A percentile compares a stretch with the other conserved stretches of the same genome.
Conservation (phyloP, 2,113 vertebrate genomes). For the Fukomys damarensis region DNA sequence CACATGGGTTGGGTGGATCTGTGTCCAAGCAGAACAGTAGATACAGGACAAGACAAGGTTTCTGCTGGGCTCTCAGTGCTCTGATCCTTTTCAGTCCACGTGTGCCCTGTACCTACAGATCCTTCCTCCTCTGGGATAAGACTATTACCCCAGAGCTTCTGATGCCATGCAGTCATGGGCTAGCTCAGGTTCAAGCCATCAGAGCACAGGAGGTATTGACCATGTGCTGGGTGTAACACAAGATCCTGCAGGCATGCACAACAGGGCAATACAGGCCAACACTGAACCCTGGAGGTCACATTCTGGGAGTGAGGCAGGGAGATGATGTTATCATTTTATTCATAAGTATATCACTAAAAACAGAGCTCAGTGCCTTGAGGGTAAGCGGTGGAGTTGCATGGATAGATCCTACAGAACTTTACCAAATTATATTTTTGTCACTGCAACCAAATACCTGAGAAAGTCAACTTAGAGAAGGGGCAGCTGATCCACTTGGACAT, state of each 20-base stretch:
- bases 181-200: neutral
- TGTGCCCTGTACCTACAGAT: neutral
- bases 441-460: neutral
- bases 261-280: neutral
- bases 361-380: neutral
- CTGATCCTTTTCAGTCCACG: neutral
- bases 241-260: neutral
- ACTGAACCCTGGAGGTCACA: neutral
- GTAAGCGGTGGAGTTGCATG: neutral
- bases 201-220: too few species aligned
- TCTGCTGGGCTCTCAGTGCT: neutral
- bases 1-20: neutral
- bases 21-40: neutral
- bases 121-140: neutral
- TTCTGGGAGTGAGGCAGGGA: neutral
- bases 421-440: neutral
- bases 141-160: neutral
- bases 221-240: rapidly evolving
- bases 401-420: neutral
- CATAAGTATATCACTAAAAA: neutral
- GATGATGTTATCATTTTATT: too few species aligned
- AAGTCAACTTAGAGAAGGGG: neutral
- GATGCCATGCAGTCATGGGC: neutral
- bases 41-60: neutral
- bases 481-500: neutral